phyloP scores from a whole-genome alignment of 1,140 invertebrate genomes.

The Drosophila biarmipes region DNA sequence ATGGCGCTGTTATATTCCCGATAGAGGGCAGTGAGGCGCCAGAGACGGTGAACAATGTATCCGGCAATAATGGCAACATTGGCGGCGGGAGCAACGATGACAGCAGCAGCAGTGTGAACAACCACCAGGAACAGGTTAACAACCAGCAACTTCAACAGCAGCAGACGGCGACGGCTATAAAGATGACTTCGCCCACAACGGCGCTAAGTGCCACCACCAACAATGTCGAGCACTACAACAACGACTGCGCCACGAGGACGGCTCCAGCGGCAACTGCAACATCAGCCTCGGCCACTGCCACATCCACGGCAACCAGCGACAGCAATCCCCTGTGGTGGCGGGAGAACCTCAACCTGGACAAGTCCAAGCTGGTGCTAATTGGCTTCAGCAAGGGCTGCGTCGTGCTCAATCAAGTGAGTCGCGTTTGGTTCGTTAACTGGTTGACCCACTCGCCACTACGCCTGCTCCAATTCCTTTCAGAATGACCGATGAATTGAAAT shows the following conservation, averaged over 20 bases:
- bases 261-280: constrained; percentile 35
- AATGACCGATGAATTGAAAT: neutral
- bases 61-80: constrained; percentile 33
- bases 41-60: constrained; percentile 40
- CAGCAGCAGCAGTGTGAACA: constrained; percentile 12
- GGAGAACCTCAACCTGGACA: constrained; percentile 85
- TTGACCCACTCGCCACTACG: constrained; percentile 34
- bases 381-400: constrained; percentile 97
- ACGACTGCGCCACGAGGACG: constrained; percentile 49
- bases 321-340: constrained; percentile 85
- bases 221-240: constrained; percentile 74
- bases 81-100: constrained; percentile 41
- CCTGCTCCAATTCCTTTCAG: constrained; percentile 4
- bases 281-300: constrained; percentile 27
- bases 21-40: constrained; percentile 40
- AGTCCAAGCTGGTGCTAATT: constrained; percentile 87
- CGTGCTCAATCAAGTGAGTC: constrained; percentile 91
- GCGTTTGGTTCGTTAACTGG: constrained; percentile 78
- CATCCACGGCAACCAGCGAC: constrained; percentile 41
- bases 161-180: constrained; percentile 21
- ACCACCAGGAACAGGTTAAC: constrained; percentile 50
- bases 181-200: constrained; percentile 13
- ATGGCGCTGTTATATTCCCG: constrained; percentile 75
- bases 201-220: constrained; percentile 37
- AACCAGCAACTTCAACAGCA: constrained; percentile 34